Conservation (phyloP, 1,140 invertebrate genomes). For the Oryzaephilus surinamensis region DNA sequence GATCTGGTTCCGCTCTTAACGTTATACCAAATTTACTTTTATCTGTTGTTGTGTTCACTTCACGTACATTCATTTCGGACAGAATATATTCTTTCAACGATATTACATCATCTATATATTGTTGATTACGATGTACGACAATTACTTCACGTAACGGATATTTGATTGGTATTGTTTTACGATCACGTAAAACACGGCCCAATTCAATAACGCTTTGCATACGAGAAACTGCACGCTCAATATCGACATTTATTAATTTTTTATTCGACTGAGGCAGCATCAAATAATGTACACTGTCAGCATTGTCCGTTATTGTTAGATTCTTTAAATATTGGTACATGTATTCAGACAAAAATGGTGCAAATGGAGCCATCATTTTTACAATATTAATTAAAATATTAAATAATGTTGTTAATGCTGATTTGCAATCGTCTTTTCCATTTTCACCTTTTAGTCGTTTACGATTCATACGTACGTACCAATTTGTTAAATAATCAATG, state of each 20-base stretch:
- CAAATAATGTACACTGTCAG: constrained; percentile 77
- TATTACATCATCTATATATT: constrained; percentile 70
- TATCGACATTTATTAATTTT: constrained; percentile 70
- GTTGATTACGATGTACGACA: constrained; percentile 78
- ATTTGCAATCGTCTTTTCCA: constrained; percentile 64
- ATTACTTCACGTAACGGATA: constrained; percentile 95
- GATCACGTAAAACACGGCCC: constrained; percentile 83
- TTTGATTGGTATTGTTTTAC: constrained; percentile 89
- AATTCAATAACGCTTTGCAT: constrained; percentile 97
- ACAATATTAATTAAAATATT: constrained; percentile 83
- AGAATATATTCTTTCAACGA: constrained; percentile 79
- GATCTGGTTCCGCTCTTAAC: constrained; percentile 89
- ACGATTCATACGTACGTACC: constrained; percentile 94
- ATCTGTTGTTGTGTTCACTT: constrained; percentile 79
- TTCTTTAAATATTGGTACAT: constrained; percentile 85
- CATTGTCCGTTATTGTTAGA: constrained; percentile 37
- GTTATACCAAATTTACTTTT: constrained; percentile 89
- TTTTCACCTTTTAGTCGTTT: constrained; percentile 84
- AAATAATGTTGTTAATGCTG: constrained; percentile 81
- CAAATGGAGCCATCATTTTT: constrained; percentile 92
- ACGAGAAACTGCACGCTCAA: constrained; percentile 78
- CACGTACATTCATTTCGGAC: constrained; percentile 89
- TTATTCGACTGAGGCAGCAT: constrained; percentile 68
- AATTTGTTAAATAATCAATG: constrained; percentile 96
- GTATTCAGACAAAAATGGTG: constrained; percentile 91